A percentile compares a stretch with the other conserved stretches of the same genome.
Conservation (phyloP, 2,888 invertebrate species). For the Sphinx pinastri region DNA sequence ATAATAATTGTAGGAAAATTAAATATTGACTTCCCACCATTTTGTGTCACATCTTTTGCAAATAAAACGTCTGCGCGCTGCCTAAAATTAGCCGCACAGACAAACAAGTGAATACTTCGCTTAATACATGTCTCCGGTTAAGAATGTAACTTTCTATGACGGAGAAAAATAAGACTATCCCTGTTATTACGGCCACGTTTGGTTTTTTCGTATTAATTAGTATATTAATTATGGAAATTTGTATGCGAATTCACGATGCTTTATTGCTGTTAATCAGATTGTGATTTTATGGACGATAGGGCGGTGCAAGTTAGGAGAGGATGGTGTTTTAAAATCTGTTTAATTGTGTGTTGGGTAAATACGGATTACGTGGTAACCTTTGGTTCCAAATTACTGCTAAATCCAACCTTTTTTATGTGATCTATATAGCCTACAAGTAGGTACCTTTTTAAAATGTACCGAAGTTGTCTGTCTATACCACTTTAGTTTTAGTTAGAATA, state of each 20-base stretch:
- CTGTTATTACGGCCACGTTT: constrained; percentile 26
- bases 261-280: constrained; percentile 67
- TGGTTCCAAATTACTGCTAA: too few species aligned
- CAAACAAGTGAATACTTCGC: too few species aligned
- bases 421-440: too few species aligned
- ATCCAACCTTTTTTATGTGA: too few species aligned
- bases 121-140: constrained; percentile 24
- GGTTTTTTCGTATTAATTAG: constrained; percentile 75
- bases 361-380: too few species aligned
- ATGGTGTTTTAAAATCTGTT: background rate
- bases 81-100: too few species aligned
- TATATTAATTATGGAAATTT: constrained; percentile 80
- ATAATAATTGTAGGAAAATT: too few species aligned
- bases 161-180: background rate
- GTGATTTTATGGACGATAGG: constrained; percentile 55
- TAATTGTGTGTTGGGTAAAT: background rate
- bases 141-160: constrained; percentile 26
- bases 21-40: too few species aligned
- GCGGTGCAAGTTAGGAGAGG: background rate
- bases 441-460: background rate
- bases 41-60: too few species aligned
- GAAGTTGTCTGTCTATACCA: background rate
- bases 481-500: too few species aligned
- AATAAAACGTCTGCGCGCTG: too few species aligned
- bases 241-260: constrained; percentile 77